phyloP scores from a whole-genome alignment of 2,113 vertebrate genomes.

The Anarhynchus alexandrinus region DNA sequence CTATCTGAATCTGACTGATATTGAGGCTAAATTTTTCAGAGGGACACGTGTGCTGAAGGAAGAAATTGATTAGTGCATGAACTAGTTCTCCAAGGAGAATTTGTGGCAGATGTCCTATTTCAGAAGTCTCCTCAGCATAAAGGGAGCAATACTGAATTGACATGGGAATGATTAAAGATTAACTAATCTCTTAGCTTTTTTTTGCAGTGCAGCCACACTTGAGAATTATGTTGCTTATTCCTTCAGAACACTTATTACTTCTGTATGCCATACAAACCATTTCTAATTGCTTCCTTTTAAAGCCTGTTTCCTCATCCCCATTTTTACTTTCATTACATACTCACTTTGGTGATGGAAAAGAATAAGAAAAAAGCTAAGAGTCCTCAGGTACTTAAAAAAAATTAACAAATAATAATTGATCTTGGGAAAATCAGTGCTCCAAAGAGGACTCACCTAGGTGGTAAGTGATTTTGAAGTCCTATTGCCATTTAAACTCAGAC shows the following conservation, averaged over 20 bases:
- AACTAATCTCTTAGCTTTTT: conserved; percentile 12
- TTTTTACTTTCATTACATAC: neutral
- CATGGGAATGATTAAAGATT: conserved; percentile 41
- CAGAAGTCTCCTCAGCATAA: neutral
- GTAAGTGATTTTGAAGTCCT: neutral
- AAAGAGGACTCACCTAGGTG: neutral
- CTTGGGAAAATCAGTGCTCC: neutral
- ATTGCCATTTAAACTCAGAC: neutral
- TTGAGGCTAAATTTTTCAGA: conserved; percentile 9
- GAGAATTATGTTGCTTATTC: conserved; percentile 20
- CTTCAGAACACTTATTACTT: neutral
- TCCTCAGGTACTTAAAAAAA: neutral
- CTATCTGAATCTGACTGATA: neutral
- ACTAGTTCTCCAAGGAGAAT: conserved; percentile 17
- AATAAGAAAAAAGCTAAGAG: neutral
- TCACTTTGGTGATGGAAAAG: neutral
- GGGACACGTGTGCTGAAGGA: neutral
- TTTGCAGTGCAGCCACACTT: neutral
- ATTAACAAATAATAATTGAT: neutral
- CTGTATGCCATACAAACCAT: neutral
- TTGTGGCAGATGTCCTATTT: conserved; percentile 29
- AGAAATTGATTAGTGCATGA: conserved; percentile 27
- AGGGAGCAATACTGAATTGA: neutral
- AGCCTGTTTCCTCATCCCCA: neutral
- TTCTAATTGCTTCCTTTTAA: conserved; percentile 10